Percentiles rank a stretch among this genome's conserved stretches.
Evolutionary conservation across 2,888 invertebrate species (phyloP).

Genomic region (Gandaritis pyraliata): DNA sequence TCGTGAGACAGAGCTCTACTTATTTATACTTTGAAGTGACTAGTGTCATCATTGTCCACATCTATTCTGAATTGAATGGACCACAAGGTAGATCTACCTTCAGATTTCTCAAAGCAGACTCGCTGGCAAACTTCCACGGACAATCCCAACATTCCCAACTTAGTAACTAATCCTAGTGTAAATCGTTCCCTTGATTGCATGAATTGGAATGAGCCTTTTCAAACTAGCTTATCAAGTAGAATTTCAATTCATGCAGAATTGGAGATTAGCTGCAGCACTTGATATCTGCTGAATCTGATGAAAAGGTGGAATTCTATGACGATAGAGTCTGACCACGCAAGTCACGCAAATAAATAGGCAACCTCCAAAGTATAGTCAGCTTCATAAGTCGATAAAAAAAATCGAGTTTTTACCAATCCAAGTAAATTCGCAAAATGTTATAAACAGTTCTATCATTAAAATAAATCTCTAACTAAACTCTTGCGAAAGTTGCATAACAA

Average conservation of each 20-base stretch:
- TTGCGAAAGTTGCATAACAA: no score
- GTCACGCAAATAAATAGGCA: no score
- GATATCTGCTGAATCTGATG: constrained; percentile 18
- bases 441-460: no score
- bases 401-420: no score
- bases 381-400: no score
- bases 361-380: no score
- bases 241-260: constrained; percentile 5
- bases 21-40: neutral
- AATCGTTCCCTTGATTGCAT: constrained; percentile 41
- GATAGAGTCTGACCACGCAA: constrained; percentile 1
- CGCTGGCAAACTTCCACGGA: constrained; percentile 35
- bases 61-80: constrained; percentile 19
- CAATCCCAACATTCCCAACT: constrained; percentile 37
- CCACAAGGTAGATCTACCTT: constrained; percentile 18
- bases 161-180: constrained; percentile 41
- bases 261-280: constrained; percentile 39
- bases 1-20: no score
- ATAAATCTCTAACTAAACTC: no score
- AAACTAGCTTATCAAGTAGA: no score
- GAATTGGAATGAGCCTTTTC: constrained; percentile 23
- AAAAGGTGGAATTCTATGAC: constrained; percentile 8
- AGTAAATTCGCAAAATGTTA: no score
- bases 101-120: constrained; percentile 28
- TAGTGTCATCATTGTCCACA: constrained; percentile 2